Evolutionary conservation across 2,888 invertebrate genomes (phyloP).

Genomic region (Parnassius smintheus): DNA sequence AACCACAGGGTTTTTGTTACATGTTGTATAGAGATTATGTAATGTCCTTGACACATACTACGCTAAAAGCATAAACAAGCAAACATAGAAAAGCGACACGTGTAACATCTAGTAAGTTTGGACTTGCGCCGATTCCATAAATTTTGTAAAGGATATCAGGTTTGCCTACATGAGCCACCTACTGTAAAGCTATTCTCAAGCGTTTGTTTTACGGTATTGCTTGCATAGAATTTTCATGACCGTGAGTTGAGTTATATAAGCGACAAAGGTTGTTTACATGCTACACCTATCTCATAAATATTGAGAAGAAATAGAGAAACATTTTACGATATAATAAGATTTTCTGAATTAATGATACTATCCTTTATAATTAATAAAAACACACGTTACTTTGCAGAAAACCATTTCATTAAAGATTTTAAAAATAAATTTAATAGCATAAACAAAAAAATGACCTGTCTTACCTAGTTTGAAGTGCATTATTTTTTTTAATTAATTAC

Average conservation of each 20-base stretch:
- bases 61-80: conserved; percentile 9
- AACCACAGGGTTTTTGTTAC: too few relatives aligned
- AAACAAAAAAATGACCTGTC: too few relatives aligned
- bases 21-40: too few relatives aligned
- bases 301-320: too few relatives aligned
- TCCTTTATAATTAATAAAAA: background rate
- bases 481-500: too few relatives aligned
- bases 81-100: background rate
- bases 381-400: background rate
- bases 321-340: conserved; percentile 5
- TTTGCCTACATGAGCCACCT: conserved; percentile 37
- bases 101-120: conserved; percentile 22
- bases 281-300: background rate
- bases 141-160: conserved; percentile 37
- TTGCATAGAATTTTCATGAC: conserved; percentile 13
- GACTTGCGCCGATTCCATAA: conserved; percentile 38
- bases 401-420: background rate
- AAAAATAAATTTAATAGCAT: too few relatives aligned
- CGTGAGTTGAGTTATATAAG: conserved; percentile 5
- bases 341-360: background rate
- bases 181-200: conserved; percentile 38
- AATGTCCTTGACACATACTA: background rate
- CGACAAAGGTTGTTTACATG: conserved; percentile 5
- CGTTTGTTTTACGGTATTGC: background rate
- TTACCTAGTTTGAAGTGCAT: too few relatives aligned